A percentile compares a stretch with the other conserved stretches of the same genome.
Conservation (phyloP, 2,113 vertebrate genomes). For the Erpornis zantholeuca region DNA sequence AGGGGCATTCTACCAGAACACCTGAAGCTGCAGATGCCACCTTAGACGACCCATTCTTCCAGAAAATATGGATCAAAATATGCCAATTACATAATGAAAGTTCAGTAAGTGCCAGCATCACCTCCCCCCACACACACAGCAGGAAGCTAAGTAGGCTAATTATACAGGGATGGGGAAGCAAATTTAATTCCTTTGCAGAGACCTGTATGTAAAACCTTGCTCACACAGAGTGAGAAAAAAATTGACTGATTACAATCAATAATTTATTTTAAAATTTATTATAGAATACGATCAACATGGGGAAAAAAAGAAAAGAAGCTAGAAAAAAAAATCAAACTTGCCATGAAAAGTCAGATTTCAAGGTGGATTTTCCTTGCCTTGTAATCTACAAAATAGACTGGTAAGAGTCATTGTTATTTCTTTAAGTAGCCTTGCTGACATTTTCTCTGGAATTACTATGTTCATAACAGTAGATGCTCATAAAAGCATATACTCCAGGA, state of each 20-base stretch:
- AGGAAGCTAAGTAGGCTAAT: not conserved
- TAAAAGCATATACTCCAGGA: not conserved
- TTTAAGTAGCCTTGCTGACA: not conserved
- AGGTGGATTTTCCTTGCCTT: not conserved
- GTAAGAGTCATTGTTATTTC: not conserved
- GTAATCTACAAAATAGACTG: not conserved
- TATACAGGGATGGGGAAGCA: not conserved
- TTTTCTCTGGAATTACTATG: conserved; percentile 8
- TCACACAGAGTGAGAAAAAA: not conserved
- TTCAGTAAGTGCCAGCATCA: not conserved
- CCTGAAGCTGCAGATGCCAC: not conserved
- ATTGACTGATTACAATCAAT: not conserved
- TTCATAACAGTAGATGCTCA: not conserved
- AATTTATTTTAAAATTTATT: not conserved
- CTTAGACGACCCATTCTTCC: not conserved
- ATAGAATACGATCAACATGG: not conserved
- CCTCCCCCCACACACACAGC: not conserved
- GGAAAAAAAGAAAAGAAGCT: too few species aligned
- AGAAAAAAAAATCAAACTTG: not conserved
- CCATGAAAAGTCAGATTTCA: conserved; percentile 3
- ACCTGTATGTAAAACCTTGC: not conserved
- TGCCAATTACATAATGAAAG: not conserved
- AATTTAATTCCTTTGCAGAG: not conserved
- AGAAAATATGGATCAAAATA: not conserved
- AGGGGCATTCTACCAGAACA: not conserved